Evolutionary conservation across 2,797 vertebrate genomes (phyloP).

Genomic region (Eutrigla gurnardus): DNA sequence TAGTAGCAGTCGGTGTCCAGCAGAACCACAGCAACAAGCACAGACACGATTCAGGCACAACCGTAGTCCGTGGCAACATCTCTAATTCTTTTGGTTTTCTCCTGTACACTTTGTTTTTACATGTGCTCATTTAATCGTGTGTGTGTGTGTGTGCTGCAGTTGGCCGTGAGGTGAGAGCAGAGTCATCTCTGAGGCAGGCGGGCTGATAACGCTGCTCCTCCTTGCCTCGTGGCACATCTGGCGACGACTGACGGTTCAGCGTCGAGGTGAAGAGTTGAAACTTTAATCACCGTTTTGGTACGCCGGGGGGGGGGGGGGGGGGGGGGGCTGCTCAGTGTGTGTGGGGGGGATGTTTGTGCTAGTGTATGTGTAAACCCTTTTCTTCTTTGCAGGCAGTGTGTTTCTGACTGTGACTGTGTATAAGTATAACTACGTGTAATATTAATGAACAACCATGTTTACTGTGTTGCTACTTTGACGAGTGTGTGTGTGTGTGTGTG

Average conservation of each 20-base stretch:
- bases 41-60: not conserved
- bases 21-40: not conserved
- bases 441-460: not conserved
- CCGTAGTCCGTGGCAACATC: not conserved
- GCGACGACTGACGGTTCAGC: conserved; percentile 31
- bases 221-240: conserved; percentile 54
- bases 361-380: not conserved
- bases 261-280: conserved; percentile 70
- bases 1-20: not conserved
- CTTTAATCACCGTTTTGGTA: conserved; percentile 66
- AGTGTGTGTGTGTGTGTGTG: not conserved
- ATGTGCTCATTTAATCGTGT: not conserved
- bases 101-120: conserved; percentile 27
- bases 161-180: conserved; percentile 21
- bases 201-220: conserved; percentile 46
- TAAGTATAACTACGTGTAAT: not conserved
- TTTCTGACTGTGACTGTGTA: not conserved
- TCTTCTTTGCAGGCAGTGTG: not conserved
- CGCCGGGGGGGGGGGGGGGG: not conserved
- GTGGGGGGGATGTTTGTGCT: not conserved
- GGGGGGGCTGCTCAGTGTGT: not conserved
- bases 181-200: conserved; percentile 58
- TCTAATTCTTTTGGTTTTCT: conserved; percentile 34
- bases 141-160: conserved; percentile 1
- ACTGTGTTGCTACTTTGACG: not conserved